Evolutionary conservation across 2,113 vertebrate species (phyloP), one percentile per base, ranked within the genome.

Genomic region (Nematolebias whitei): DNA sequence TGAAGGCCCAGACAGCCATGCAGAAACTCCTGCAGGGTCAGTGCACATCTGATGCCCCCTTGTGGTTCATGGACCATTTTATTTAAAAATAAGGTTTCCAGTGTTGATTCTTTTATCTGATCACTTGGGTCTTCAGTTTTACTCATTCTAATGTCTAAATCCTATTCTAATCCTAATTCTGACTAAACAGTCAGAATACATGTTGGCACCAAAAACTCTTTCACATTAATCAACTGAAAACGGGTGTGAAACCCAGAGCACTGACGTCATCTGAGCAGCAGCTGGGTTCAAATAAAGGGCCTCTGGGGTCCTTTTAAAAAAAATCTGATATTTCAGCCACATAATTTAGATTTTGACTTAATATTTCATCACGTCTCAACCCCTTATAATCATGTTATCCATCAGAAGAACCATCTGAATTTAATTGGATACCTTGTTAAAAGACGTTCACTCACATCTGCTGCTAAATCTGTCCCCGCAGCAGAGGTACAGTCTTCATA

Each of bases 31-130:
- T 63, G 51, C 43, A 74, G 74, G 5, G 32, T 22, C 47, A 5
- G 1, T 32, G 63, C 47, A 18, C n/a, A n/a, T 69, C 61, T 78
- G 57, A 60, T 40, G 75, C 78, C 84, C 61, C 75, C 78, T 76
- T 43, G 80, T 83, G 80, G 18, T 71, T 66, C 40, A 4, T 49
- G 10, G n/a, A n/a, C n/a, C n/a, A n/a, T n/a, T n/a, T n/a, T n/a
- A 15, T 29, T 29, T 29, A 29, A 29, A 29, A 29, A 29, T 4
- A 29, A 4, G 26, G n/a, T n/a, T n/a, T n/a, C 10, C 5, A 35
- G 32, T 35, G 10, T 35, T 15, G 23, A 2, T 2, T 2, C 2
- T 15, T 50, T n/a, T 9, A 20, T 44, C n/a, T 15, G n/a, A 45
- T 45, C 43, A 45, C 4, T 45, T 45, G 5, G 18, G 26, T 29